Evolutionary conservation across 2,888 invertebrate species (phyloP), one percentile per base, ranked within the genome.

Genomic region (Troides aeacus): DNA sequence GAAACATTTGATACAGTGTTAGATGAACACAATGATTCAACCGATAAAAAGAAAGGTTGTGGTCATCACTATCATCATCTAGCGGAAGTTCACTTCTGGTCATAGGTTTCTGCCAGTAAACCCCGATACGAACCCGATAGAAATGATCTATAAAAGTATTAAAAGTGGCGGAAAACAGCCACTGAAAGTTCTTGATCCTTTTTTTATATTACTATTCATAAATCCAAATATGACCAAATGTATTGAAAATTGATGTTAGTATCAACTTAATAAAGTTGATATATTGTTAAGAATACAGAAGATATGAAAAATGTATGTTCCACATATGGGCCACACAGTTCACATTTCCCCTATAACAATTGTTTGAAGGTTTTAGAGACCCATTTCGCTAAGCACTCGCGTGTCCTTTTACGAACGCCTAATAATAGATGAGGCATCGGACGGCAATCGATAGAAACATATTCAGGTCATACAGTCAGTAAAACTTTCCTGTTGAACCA

Each of bases 361-460:
- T 36, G 15, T 66, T 60, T 30, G 60, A 66, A 66, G 66, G 66
- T 66, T 60, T 30, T 15, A 36, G 50, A 60, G 66, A 50, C 66
- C 60, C 60, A 66, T 60, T 66, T 66, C 30, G 46, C 50, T 36
- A 50, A 60, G 60, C 60, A 46, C 30, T 60, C 24, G 42, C 63
- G 63, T 56, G 63, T 56, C 53, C 30, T 7, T 36, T 39, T 6
- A 50, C 30, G 59, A 30, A 50, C 65, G 7, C 10, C 36, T 42
- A 66, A 66, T 66, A 66, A 66, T 66, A 66, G 59, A 60, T 60
- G 60, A 66, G 60, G 36, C 21, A 36, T 17, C 8, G 21, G 60
- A 12, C 60, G 30, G 60, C 5, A 8, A 50, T 60, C 60, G 30
- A 50, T 59, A 24, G 39, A 12, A 21, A 17, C 24, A 18, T 24